Conservation (phyloP, 1,140 invertebrate species). For the Hyles vespertilio region DNA sequence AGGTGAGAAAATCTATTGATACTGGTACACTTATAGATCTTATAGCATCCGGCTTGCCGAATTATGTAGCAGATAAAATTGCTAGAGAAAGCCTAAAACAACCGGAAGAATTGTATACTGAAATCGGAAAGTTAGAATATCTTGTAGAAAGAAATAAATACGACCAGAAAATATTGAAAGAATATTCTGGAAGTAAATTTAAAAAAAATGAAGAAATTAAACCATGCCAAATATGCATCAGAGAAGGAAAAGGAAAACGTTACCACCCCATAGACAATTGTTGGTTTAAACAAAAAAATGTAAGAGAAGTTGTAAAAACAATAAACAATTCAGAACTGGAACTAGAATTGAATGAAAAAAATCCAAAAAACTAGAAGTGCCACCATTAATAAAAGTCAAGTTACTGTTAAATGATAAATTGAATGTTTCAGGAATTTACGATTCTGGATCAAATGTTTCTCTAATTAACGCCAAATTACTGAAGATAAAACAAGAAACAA, state of each 20-base stretch:
- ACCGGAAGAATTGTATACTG: constrained; percentile 34
- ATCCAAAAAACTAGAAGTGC: constrained; percentile 28
- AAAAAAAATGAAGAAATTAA: constrained; percentile 25
- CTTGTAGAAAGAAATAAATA: constrained; percentile 24
- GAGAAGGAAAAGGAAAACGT: constrained; percentile 27
- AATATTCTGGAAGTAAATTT: constrained; percentile 12
- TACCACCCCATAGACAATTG: constrained; percentile 28
- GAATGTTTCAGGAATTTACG: constrained; percentile 27
- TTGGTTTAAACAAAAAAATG: constrained; percentile 30
- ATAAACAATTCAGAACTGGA: constrained; percentile 31
- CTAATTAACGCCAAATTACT: constrained; percentile 31
- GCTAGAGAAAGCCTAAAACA: constrained; percentile 25
- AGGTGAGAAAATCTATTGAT: constrained; percentile 26
- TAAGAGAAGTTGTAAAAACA: constrained; percentile 4
- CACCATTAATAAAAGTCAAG: constrained; percentile 20
- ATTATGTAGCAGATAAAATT: constrained; percentile 29
- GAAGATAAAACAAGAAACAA: constrained; percentile 14
- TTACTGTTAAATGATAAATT: constrained; percentile 29
- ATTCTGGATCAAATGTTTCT: constrained; percentile 28
- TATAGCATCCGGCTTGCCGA: constrained; percentile 29
- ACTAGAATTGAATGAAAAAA: constrained; percentile 24
- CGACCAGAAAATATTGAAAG: constrained; percentile 20
- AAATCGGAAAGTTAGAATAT: constrained; percentile 31
- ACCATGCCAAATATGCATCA: constrained; percentile 27
- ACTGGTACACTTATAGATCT: constrained; percentile 30